Base-by-base conservation (phyloP, 1,140 invertebrate species). In the Glossosoma conforme region DNA sequence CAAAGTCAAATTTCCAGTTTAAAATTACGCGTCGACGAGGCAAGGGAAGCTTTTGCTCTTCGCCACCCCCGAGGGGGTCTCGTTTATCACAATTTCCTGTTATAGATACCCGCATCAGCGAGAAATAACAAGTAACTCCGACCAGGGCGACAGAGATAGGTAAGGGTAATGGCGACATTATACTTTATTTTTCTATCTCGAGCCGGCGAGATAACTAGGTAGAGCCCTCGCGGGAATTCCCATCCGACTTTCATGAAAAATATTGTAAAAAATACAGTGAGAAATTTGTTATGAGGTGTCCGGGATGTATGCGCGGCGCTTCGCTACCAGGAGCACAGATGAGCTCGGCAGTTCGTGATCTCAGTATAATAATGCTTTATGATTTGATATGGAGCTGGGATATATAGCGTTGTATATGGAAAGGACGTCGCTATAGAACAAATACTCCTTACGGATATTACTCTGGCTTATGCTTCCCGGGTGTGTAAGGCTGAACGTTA, bases 191-290 rank as follows among this genome's bases (percentile, higher is more conserved):
- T 57, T 57, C 55, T 57, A 57, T 57, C 55, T 53, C 55, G 45
- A 44, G 45, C 47, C 45, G 37, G 25, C n/a, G 51, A 58, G 56
- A 58, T 58, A 58, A 58, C 56, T 53, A 58, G 55, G 55, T 57
- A 57, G 44, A 45, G 49, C 37, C 30, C 56, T 51, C 44, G 56
- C 43, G 56, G 56, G 56, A 58, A 58, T 53, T 42, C 51, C 56
- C 51, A 58, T 58, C 50, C 47, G 56, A 58, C 56, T 58, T 58
- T 58, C 56, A 58, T 58, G 56, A 58, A 58, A 54, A 54, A 58
- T 49, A 58, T 44, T 52, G 38, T 49, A 58, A 54, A 58, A 58
- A 54, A 58, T 53, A 58, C 45, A 15, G 40, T 49, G 46, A 44
- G 56, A 58, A 58, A 58, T 57, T 57, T 57, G 55, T 57, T 57